Percentiles rank a stretch among this genome's conserved stretches.
These are phyloP conservation scores for Endomychus coccineus DNA, from an alignment of 2,888 invertebrate species.

Conservation along the genomic window DNA sequence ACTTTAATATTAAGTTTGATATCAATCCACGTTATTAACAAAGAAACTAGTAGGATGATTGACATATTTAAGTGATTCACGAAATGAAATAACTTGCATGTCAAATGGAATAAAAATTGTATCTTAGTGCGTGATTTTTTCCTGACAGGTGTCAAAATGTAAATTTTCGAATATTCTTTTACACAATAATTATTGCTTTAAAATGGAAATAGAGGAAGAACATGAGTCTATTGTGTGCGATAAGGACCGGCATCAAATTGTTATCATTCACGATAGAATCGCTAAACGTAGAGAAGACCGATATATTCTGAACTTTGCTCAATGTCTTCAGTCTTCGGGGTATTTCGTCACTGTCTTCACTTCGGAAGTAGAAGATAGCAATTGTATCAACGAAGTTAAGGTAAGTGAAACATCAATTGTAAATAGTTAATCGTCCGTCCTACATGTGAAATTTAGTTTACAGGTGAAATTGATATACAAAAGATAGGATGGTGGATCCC, in stretches of 20 bases:
- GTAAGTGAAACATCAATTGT: constrained; percentile 23
- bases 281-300: constrained; percentile 32
- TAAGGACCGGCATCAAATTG: constrained; percentile 4
- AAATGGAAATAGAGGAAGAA: too few species aligned
- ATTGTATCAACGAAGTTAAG: constrained; percentile 30
- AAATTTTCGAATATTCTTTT: too few species aligned
- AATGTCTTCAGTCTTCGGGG: constrained; percentile 31
- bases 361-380: constrained; percentile 27
- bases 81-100: too few species aligned
- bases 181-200: too few species aligned
- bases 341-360: constrained; percentile 35
- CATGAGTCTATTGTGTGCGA: constrained; percentile 30
- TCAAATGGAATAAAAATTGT: too few species aligned
- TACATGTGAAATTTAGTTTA: neutral
- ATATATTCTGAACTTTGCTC: constrained; percentile 34
- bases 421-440: constrained; percentile 18
- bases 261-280: constrained; percentile 35
- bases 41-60: too few species aligned
- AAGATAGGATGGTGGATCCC: constrained; percentile 37
- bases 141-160: too few species aligned
- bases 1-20: too few species aligned
- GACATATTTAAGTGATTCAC: too few species aligned
- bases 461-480: constrained; percentile 24
- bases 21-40: too few species aligned
- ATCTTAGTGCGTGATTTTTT: too few species aligned